Evolutionary conservation across 2,113 vertebrate species (phyloP), one percentile per base, ranked within the genome.

Genomic region (Cheirogaleus medius): DNA sequence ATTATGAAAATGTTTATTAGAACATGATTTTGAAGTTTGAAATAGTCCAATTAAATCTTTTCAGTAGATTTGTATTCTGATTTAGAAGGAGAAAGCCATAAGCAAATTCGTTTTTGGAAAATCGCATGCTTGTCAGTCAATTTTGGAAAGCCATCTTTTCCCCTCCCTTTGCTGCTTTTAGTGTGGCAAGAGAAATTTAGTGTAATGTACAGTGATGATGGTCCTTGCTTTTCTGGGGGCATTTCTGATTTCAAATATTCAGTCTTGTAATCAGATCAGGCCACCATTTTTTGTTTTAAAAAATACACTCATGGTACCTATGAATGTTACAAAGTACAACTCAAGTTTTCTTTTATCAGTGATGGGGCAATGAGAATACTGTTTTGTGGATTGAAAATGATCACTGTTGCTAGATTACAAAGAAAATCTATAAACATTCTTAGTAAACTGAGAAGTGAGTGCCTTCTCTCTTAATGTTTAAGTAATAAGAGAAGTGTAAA

Each of bases 401-500:
- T 71, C 49, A 82, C 8, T 34, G 25, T 91, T 94, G 63, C 42
- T 49, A 90, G 68, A 66, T 82, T 69, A 88, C 37, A 89, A 87
- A 76, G 74, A 69, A 82, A 76, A 54, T 52, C 29, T 84, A 23
- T 93, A 71, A 66, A 63, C 39, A 42, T 73, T 91, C 39, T 96
- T 60, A n/a, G 52, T 92, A 71, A 84, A 69, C 58, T 80, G 87
- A 95, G 54, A 71, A 69, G 8, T 69, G 89, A 85, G 37, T 73
- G 44, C 21, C 34, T 52, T 87, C 49, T 82, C 25, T 90, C 27
- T 81, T 32, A 76, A 2, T 52, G 17, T 66, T 93, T 63, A 84
- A 96, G 56, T 88, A 77, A 42, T 91, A 83, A 97, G 60, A 77
- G 60, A 97, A 87, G n/a, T 69, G 8, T 88, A 86, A 82, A 78